Evolutionary conservation across 1,140 invertebrate genomes (phyloP).

Genomic region (Papilio helenus): DNA sequence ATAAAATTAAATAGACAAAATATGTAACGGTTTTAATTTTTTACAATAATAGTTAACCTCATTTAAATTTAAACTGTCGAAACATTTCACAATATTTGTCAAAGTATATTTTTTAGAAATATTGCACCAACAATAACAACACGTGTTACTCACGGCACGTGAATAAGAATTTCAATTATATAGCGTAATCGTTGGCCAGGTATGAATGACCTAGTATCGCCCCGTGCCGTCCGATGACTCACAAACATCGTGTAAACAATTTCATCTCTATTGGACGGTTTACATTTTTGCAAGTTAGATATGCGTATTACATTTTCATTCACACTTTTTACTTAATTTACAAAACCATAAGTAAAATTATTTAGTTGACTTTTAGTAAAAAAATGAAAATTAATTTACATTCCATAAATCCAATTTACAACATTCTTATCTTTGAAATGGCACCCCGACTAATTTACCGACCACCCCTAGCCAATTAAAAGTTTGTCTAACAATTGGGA

Average conservation of each 20-base stretch:
- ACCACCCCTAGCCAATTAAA: constrained; percentile 64
- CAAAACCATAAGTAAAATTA: not conserved
- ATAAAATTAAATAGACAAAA: not conserved
- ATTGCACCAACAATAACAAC: constrained; percentile 20
- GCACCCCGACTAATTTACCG: constrained; percentile 54
- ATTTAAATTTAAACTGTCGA: not conserved
- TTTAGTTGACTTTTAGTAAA: not conserved
- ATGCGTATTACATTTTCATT: not conserved
- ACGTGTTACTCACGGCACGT: constrained; percentile 15
- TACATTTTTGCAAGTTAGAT: not conserved
- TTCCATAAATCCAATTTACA: constrained; percentile 26
- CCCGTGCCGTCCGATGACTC: not conserved
- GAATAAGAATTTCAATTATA: not conserved
- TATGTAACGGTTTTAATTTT: not conserved
- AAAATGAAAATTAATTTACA: not conserved
- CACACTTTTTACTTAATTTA: not conserved
- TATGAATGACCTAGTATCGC: not conserved
- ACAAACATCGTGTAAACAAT: not conserved
- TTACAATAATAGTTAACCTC: not conserved
- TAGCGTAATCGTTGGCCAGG: not conserved
- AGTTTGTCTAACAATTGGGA: constrained; percentile 74
- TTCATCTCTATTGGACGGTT: not conserved
- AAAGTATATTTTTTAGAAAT: not conserved
- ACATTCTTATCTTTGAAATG: constrained; percentile 29
- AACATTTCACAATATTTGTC: not conserved